A percentile compares a stretch with the other conserved stretches of the same genome.
Evolutionary conservation across 2,113 vertebrate genomes (phyloP).

Genomic region (Acanthochromis polyacanthus): DNA sequence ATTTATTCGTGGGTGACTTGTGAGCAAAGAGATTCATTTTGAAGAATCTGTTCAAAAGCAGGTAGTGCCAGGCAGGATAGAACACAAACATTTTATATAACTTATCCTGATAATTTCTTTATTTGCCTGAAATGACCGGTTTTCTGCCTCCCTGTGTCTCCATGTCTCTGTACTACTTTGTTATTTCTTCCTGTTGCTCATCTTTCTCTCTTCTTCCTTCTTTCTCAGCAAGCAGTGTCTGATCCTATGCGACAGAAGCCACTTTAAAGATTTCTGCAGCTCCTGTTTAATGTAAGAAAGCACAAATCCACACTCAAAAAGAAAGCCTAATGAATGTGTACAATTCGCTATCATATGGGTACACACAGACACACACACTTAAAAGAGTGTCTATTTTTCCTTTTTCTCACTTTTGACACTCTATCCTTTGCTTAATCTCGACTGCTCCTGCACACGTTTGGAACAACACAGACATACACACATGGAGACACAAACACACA

Average conservation of each 20-base stretch:
- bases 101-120: slow-evolving; percentile 14
- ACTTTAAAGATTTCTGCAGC: slow-evolving; percentile 42
- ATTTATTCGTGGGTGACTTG: slow-evolving; percentile 8
- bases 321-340: slow-evolving; percentile 25
- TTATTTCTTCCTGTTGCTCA: slow-evolving; percentile 27
- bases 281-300: slow-evolving; percentile 39
- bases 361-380: slow-evolving; percentile 2
- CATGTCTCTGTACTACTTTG: slow-evolving; percentile 9
- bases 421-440: slow-evolving; percentile 37
- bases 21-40: slow-evolving; percentile 18
- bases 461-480: slow-evolving; percentile 29
- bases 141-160: slow-evolving; percentile 10
- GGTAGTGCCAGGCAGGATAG: not conserved
- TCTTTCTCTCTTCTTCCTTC: slow-evolving; percentile 7
- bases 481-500: slow-evolving; percentile 34
- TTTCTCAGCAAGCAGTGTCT: slow-evolving; percentile 3
- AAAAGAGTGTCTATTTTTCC: slow-evolving; percentile 25
- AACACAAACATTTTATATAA: slow-evolving; percentile 6
- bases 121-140: slow-evolving; percentile 8
- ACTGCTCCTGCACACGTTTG: slow-evolving; percentile 41
- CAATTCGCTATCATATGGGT: not conserved
- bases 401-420: slow-evolving; percentile 41
- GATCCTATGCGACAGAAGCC: slow-evolving; percentile 37
- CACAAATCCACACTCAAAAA: slow-evolving; percentile 6
- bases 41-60: not conserved